Base-by-base conservation (phyloP, 1,140 invertebrate species). In the Myzus persicae region DNA sequence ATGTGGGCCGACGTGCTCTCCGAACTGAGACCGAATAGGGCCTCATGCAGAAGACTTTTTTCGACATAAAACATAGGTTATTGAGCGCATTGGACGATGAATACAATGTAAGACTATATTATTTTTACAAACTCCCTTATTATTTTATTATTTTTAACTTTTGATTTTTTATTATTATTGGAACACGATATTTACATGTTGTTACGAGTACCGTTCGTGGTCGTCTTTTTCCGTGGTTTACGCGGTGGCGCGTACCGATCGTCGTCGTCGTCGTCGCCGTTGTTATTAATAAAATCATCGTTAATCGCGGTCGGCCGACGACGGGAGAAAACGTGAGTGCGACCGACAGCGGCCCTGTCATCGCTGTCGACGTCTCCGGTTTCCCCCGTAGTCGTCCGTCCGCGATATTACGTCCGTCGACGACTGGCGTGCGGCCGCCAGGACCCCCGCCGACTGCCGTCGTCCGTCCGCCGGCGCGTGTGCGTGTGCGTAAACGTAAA, bases 21-120 rank as follows among this genome's bases (percentile, higher is more conserved):
- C 94, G 94, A 94, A 94, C 94, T 94, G 94, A 95, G 94, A 95
- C 95, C 95, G 94, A 94, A 94, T 95, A 95, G 94, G 95, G 94
- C 95, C 95, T 95, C 95, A 95, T 96, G 96, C 96, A 96, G 96
- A 95, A 95, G 95, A 95, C 96, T 95, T 95, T 96, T 95, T 94
- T 94, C 94, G 96, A 96, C 95, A 96, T 96, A 95, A 96, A 96
- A 95, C 96, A 96, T 95, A 96, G 96, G 95, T 95, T 96, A 95
- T 95, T 96, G 95, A 95, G 95, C 95, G 96, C 96, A 95, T 95
- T 96, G 94, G 96, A 96, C 95, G 95, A 95, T 94, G 96, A 96
- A 94, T 96, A 96, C 95, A 96, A 96, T 96, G 96, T 96, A 96
- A 96, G 96, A 93, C 91, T 54, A 82, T 93, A 92, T 92, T 93